Conservation (phyloP, 1,140 invertebrate genomes). For the Drosophila busckii region DNA sequence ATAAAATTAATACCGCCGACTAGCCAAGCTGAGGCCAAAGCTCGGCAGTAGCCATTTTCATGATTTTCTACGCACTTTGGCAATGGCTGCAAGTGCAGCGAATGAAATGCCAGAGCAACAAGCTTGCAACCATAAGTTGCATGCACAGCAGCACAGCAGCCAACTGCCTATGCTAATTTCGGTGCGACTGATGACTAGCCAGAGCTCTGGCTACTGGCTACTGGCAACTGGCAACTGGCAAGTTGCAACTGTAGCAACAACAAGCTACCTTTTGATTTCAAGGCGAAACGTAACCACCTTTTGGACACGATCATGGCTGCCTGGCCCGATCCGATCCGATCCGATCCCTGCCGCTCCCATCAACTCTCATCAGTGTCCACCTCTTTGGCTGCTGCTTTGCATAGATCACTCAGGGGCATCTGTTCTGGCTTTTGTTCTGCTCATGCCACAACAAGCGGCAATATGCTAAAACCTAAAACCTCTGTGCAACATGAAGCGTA, state of each 20-base stretch:
- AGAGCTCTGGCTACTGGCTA: constrained; percentile 39
- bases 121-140: background rate
- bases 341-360: constrained; percentile 1
- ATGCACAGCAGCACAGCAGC: constrained; percentile 18
- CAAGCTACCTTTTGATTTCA: constrained; percentile 52
- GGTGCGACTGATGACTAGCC: constrained; percentile 57
- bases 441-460: constrained; percentile 29
- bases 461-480: constrained; percentile 45
- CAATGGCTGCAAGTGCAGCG: constrained; percentile 49
- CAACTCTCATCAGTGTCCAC: constrained; percentile 13
- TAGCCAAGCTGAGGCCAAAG: constrained; percentile 13
- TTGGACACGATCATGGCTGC: constrained; percentile 50
- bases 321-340: no score
- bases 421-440: constrained; percentile 39
- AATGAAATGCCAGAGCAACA: constrained; percentile 15
- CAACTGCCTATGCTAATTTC: constrained; percentile 66
- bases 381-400: constrained; percentile 35
- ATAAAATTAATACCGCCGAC: constrained; percentile 64
- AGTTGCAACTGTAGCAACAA: no score
- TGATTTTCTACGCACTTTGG: constrained; percentile 74
- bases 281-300: constrained; percentile 42
- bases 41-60: constrained; percentile 68
- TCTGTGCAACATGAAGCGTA: constrained; percentile 34
- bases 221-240: constrained; percentile 47
- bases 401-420: constrained; percentile 66